Conservation (phyloP, 1,140 invertebrate genomes). For the Trachelipus rathkii region DNA sequence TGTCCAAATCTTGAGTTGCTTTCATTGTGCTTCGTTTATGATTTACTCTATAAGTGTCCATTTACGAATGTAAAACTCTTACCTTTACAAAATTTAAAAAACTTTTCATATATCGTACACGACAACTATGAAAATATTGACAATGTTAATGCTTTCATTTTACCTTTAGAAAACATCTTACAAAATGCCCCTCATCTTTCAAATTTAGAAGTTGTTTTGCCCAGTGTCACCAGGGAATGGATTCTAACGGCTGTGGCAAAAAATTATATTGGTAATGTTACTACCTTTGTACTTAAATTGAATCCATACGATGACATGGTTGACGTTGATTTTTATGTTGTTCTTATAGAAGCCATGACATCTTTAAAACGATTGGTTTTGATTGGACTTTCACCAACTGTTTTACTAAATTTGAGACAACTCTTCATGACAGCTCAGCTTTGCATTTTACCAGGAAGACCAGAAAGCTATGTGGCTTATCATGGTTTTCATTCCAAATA, state of each 20-base stretch:
- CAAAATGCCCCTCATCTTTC: background rate
- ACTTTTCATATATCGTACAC: background rate
- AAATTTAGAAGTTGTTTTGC: background rate
- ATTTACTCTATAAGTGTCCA: background rate
- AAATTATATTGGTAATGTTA: background rate
- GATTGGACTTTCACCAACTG: background rate
- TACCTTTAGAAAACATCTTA: background rate
- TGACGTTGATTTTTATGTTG: background rate
- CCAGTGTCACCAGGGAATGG: background rate
- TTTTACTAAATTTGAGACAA: background rate
- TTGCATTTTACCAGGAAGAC: background rate
- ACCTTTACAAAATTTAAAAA: background rate
- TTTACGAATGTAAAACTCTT: background rate
- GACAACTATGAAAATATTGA: background rate
- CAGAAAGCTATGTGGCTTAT: background rate
- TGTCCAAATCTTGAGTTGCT: background rate
- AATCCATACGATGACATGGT: background rate
- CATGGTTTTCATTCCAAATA: background rate
- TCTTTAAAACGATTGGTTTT: background rate
- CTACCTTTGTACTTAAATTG: background rate
- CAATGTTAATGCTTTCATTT: background rate
- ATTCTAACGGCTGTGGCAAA: background rate
- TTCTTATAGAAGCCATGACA: background rate
- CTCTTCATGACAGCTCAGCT: background rate
- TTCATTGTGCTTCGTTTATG: background rate